These are phyloP conservation scores for Nymphalis urticae DNA, from an alignment of 2,888 invertebrate genomes.

Conservation along the genomic window DNA sequence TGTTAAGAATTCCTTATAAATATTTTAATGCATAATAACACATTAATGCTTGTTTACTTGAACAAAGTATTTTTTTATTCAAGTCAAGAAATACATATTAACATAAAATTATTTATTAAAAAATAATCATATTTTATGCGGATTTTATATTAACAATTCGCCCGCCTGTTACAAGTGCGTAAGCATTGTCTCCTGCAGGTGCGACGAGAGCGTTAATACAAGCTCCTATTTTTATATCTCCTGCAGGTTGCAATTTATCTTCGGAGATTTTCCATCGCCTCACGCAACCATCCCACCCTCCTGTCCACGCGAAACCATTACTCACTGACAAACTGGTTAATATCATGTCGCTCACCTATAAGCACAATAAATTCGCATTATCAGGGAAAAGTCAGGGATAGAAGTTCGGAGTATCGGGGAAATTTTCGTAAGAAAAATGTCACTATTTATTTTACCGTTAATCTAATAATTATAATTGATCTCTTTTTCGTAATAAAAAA, in stretches of 20 bases:
- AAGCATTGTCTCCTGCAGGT: slow-evolving; percentile 48
- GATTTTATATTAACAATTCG: slow-evolving; percentile 52
- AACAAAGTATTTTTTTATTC: too few relatives aligned
- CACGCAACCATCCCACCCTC: slow-evolving; percentile 81
- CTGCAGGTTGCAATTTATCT: slow-evolving; percentile 59
- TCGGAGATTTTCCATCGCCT: slow-evolving; percentile 64
- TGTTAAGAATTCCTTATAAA: too few relatives aligned
- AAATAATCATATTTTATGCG: slow-evolving; percentile 14
- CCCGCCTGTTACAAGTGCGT: slow-evolving; percentile 59
- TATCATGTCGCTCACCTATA: slow-evolving; percentile 75
- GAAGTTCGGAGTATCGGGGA: not conserved
- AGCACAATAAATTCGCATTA: not conserved
- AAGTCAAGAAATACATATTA: too few relatives aligned
- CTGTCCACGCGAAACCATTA: slow-evolving; percentile 76
- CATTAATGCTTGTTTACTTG: too few relatives aligned
- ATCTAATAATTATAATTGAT: too few relatives aligned
- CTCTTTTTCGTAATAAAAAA: too few relatives aligned
- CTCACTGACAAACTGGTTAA: slow-evolving; percentile 73
- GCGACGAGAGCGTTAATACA: slow-evolving; percentile 67
- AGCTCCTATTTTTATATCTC: slow-evolving; percentile 62
- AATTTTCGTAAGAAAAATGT: too few relatives aligned
- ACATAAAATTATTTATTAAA: not conserved
- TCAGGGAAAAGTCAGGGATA: not conserved
- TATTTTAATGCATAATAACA: too few relatives aligned
- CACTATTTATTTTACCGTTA: too few relatives aligned